These are phyloP conservation scores for Alcedo quadribrachys DNA, from an alignment of 2,797 vertebrate genomes.

Conservation along the genomic window DNA sequence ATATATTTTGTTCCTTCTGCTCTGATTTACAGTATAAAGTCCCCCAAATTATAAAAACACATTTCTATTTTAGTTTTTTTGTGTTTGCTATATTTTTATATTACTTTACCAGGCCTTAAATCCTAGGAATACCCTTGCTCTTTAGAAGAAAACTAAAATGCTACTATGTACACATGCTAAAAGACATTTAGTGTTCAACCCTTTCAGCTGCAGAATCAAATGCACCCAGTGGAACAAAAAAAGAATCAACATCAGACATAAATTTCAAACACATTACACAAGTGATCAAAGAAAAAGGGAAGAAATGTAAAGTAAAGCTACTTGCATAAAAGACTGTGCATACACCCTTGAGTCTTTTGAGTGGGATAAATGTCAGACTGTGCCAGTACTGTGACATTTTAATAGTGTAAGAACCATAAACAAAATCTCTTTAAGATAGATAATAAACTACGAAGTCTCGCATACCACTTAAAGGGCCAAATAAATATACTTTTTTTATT, in stretches of 20 bases:
- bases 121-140: background rate
- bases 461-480: background rate
- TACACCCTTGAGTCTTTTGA: background rate
- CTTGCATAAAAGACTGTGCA: background rate
- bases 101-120: background rate
- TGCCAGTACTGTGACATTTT: background rate
- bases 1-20: background rate
- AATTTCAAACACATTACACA: background rate
- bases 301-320: constrained; percentile 2
- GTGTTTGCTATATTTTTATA: background rate
- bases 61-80: background rate
- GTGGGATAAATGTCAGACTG: background rate
- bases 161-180: background rate
- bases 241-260: background rate
- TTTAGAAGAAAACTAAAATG: background rate
- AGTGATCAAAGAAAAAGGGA: constrained; percentile 15
- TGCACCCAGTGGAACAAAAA: background rate
- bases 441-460: background rate
- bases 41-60: background rate
- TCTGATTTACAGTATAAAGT: background rate
- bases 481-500: background rate
- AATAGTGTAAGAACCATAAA: background rate
- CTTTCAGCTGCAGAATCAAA: constrained; percentile 10
- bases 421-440: background rate
- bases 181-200: background rate